Evolutionary conservation across 2,797 vertebrate species (phyloP).

Genomic region (Podargus strigoides): DNA sequence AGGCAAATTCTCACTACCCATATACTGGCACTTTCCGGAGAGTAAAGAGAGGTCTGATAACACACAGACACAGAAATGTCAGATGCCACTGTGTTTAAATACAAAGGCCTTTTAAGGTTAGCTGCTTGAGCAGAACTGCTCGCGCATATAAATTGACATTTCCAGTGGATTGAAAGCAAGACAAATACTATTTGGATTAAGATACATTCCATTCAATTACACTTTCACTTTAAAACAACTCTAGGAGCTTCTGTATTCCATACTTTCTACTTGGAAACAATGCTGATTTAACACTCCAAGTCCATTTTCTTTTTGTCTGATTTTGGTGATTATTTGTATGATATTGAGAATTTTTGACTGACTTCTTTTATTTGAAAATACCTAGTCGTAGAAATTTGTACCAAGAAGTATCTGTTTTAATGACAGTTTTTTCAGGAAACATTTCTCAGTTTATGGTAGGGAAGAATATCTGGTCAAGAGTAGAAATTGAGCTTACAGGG

Average conservation of each 20-base stretch:
- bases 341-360: background rate
- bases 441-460: background rate
- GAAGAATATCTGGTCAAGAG: background rate
- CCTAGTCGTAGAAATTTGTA: slow-evolving; percentile 14
- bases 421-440: background rate
- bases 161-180: slow-evolving; percentile 5
- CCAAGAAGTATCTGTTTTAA: slow-evolving; percentile 5
- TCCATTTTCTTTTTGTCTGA: slow-evolving; percentile 36
- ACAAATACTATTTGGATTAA: slow-evolving; percentile 13
- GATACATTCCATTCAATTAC: background rate
- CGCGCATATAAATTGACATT: slow-evolving; percentile 1
- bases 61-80: slow-evolving; percentile 10
- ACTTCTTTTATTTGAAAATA: slow-evolving; percentile 31
- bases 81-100: slow-evolving; percentile 42
- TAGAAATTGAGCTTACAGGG: background rate
- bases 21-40: background rate
- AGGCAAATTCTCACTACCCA: background rate
- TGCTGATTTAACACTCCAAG: background rate
- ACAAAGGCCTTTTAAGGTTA: slow-evolving; percentile 49
- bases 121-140: background rate
- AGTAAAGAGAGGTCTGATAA: slow-evolving; percentile 2
- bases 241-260: slow-evolving; percentile 5
- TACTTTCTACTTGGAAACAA: slow-evolving; percentile 25
- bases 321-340: slow-evolving; percentile 11
- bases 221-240: slow-evolving; percentile 29